Base-by-base conservation (phyloP, 2,797 vertebrate species). In the Phaenicophaeus curvirostris region DNA sequence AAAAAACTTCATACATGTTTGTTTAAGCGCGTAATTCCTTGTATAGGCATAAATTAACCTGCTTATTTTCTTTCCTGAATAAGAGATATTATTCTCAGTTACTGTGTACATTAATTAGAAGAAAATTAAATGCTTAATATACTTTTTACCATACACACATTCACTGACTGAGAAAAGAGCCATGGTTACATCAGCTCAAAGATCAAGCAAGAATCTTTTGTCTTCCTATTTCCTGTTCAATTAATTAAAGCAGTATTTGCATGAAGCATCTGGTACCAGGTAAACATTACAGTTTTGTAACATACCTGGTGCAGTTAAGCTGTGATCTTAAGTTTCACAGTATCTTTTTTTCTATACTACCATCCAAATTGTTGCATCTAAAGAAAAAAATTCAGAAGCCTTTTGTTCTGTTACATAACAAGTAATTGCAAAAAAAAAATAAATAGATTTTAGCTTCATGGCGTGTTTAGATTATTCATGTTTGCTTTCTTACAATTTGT, bases 121-220 rank as follows among this genome's bases (percentile, higher is more conserved):
- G 19, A 50, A 5, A 33, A 11, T 75, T 79, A 62, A 78, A 51
- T 73, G 23, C 23, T 63, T 81, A 25, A 87, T 71, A 35, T 67
- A 24, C 12, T 48, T 72, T n/a, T 67, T 65, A 23, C 8, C 13
- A 4, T 58, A 8, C 11, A 5, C 1, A 1, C 1, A 0, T 62
- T 92, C 28, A 35, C 7, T 63, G 55, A 33, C 18, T 63, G 44
- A 63, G 28, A 35, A 42, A 67, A 62, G 20, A 71, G 23, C 39
- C 17, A 51, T 6, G 21, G 35, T 61, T 84, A 46, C 3, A 48
- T 76, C 46, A 25, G 39, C 39, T 65, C 2, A 2, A 75, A 75
- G 63, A 55, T 46, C 3, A 77, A 30, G 25, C 19, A 50, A 44
- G 72, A 73, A 50, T 41, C 4, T 72, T 50, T 54, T 58, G 4